These are phyloP conservation scores for Microtus montanus DNA, from an alignment of 2,113 vertebrate genomes.

Conservation along the genomic window DNA sequence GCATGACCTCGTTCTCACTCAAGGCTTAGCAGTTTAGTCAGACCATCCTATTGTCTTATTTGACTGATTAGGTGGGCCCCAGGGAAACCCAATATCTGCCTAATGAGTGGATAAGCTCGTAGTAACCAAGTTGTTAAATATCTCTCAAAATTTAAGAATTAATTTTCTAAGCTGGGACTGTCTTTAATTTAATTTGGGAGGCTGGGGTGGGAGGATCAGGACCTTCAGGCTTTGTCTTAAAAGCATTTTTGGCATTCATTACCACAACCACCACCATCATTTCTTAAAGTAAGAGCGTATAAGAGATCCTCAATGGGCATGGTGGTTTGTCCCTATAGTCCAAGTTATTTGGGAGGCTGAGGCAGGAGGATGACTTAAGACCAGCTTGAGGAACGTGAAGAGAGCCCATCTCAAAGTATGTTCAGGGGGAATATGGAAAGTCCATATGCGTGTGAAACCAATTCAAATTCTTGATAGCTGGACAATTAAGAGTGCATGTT, in stretches of 20 bases:
- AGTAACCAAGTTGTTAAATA: not conserved
- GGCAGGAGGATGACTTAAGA: not conserved
- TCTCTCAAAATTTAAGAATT: slow-evolving; percentile 15
- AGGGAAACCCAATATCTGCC: not conserved
- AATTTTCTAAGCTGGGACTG: not conserved
- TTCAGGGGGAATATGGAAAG: not conserved
- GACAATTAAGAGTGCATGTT: not conserved
- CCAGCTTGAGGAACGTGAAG: not conserved
- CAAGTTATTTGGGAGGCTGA: not conserved
- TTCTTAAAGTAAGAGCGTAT: not conserved
- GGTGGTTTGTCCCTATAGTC: not conserved
- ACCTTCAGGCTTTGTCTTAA: not conserved
- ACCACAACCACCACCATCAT: not conserved
- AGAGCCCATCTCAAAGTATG: not conserved
- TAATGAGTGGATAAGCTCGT: not conserved
- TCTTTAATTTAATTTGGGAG: not conserved
- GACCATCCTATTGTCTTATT: not conserved
- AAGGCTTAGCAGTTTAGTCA: not conserved
- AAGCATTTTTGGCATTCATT: not conserved
- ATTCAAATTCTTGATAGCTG: not conserved
- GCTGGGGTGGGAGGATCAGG: not conserved
- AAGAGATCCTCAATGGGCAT: not conserved
- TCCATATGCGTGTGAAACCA: not conserved
- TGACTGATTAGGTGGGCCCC: not conserved
- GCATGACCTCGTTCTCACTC: not conserved